Base-by-base conservation (phyloP, 2,888 invertebrate species). In the Zhengitettix transpicula region DNA sequence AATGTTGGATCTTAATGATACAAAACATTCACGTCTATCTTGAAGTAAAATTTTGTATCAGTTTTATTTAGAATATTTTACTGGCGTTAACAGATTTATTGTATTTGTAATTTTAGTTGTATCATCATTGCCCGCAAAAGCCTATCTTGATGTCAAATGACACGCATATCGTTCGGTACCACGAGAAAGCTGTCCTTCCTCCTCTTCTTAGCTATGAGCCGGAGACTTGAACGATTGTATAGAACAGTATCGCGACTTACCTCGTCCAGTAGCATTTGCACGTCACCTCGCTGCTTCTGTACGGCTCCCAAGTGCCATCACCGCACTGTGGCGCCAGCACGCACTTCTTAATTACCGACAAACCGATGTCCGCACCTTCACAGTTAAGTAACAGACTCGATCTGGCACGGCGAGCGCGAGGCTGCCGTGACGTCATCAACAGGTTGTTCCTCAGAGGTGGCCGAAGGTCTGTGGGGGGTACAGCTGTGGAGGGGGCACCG, bases 381-480 rank as follows among this genome's bases (percentile, higher is more conserved):
- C 57, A 28, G n/a, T 47, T 41, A 40, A 40, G 55, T 55, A 56
- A 52, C 57, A 8, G 40, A 52, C 57, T 57, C 57, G 40, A 15
- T 57, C 51, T 47, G 47, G 47, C 47, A 47, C 55, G 52, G 40
- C 52, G 16, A 42, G 54, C 55, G 56, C 54, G 40, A 41, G 56
- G 12, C 28, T 40, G 55, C 15, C 58, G 51, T 63, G 63, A 63
- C 63, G 63, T 63, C 63, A 63, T 56, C 60, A 60, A 61, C 63
- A 61, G 63, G 61, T 63, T 61, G 63, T 56, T 52, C 63, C 58
- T 63, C 61, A 44, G 61, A 63, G 63, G 63, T 63, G 63, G 63
- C 63, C 63, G 58, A 40, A 42, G 58, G 60, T 59, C 63, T 63
- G 63, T 63, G 63, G 61, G 63, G 63, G 63, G 63, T 61, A 61